phyloP scores from a whole-genome alignment of 2,113 vertebrate species.

The Microtus montanus region DNA sequence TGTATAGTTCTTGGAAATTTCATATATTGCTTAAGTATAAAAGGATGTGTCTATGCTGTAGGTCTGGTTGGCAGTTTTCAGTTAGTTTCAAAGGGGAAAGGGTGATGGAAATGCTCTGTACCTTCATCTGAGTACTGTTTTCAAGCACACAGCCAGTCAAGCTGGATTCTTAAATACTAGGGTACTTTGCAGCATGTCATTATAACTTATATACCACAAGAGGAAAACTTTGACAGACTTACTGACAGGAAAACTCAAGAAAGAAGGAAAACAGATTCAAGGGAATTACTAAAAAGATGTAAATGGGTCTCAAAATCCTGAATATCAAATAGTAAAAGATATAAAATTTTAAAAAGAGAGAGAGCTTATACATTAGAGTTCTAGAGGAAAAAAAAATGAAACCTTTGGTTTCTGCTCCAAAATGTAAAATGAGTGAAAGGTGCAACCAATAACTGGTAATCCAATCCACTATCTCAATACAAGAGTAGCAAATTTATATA shows the following conservation, averaged over 20 bases:
- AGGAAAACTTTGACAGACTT: background rate
- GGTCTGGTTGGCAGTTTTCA: background rate
- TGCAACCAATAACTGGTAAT: background rate
- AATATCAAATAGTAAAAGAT: background rate
- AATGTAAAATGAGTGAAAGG: background rate
- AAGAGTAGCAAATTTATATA: background rate
- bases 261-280: background rate
- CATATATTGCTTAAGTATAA: background rate
- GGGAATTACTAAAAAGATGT: background rate
- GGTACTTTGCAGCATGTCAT: background rate
- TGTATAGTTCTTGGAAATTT: background rate
- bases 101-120: background rate
- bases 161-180: background rate
- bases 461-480: background rate
- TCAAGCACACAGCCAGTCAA: background rate
- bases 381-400: background rate
- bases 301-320: background rate
- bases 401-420: background rate
- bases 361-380: background rate
- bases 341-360: background rate
- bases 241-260: background rate
- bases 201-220: background rate
- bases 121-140: background rate
- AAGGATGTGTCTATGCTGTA: background rate
- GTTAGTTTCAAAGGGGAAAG: background rate